Base-by-base conservation (phyloP, 2,888 invertebrate genomes). In the Lomographa bimaculata region DNA sequence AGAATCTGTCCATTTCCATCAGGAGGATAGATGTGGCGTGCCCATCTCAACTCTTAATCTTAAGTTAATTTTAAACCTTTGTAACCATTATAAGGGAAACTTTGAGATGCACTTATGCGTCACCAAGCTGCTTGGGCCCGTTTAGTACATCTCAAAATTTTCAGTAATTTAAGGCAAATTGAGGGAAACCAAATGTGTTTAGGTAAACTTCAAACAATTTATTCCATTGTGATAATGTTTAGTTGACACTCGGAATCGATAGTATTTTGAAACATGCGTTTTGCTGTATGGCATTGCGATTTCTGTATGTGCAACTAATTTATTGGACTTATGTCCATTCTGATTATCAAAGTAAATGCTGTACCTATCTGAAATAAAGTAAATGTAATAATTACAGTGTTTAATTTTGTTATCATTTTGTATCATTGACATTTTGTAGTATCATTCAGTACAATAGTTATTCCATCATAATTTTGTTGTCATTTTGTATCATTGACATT, bases 201-300 rank as follows among this genome's bases (percentile, higher is more conserved):
- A 76, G 76, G 66, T 77, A 71, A 36, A 75, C 75, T 77, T 79
- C 75, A 71, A 71, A 71, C 62, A 69, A 72, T 47, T 70, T 77
- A 77, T 82, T 83, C 75, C 81, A 82, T 71, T 86, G 85, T 85
- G 85, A 85, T 86, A 84, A 79, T 72, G 71, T 79, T 83, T 68
- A 70, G 74, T 81, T 83, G 68, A 78, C 71, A 65, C 71, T 30
- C 61, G 69, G 65, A 67, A 65, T 62, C 53, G 66, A 71, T 71
- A 71, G 74, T 70, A 75, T 71, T 68, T 76, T 32, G 36, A 37
- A 32, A 66, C 77, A 74, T 23, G 66, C 67, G n/a, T n/a, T 60
- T 48, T 70, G 74, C 71, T 70, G 67, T 70, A 68, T 60, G 58
- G 58, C 69, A 64, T 67, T 60, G 64, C 60, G 59, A 62, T 60